Evolutionary conservation across 2,113 vertebrate species (phyloP), one percentile per base, ranked within the genome.

Genomic region (Peucedramus taeniatus): DNA sequence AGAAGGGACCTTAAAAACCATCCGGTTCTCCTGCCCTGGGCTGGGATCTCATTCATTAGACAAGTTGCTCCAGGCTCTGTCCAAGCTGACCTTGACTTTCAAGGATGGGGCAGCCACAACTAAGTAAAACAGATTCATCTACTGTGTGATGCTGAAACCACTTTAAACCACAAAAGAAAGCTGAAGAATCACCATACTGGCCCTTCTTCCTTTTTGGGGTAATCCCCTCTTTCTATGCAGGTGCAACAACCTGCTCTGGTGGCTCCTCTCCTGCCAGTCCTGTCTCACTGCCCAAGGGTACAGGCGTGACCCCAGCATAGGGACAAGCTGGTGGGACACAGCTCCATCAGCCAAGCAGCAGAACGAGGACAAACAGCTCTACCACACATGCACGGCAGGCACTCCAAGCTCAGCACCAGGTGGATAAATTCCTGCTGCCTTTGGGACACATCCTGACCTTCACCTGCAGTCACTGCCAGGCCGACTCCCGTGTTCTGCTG

Each of bases 401-500:
- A 45, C 53, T 76, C 54, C 5, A 4, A 50, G 42, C 7, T 60
- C 76, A 61, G 68, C 80, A 60, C 31, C 45, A 15, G 66, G 56
- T 40, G 30, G 51, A 50, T 56, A 42, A 87, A 75, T 27, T 39
- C 47, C 74, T 63, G 1, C 74, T 57, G 78, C 82, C 60, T 65
- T 5, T 27, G 56, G 51, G 70, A 71, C 19, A 13, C 44, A 22
- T 28, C 82, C 53, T 4, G 6, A 13, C 56, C 51, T 64, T 50
- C 6, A 31, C 37, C 47, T 22, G 80, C 54, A 21, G 5, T 3
- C 57, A 5, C 30, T 1, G 19, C n/a, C 71, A 59, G 27, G 16
- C 10, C 0, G 0, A 13, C 27, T 47, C 44, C 54, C 4, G 28
- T 0, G 4, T 0, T 22, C 57, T 42, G 49, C 80, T 37, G 40